Evolutionary conservation across 2,888 invertebrate species (phyloP), one percentile per base, ranked within the genome.

Genomic region (Papilio protenor): DNA sequence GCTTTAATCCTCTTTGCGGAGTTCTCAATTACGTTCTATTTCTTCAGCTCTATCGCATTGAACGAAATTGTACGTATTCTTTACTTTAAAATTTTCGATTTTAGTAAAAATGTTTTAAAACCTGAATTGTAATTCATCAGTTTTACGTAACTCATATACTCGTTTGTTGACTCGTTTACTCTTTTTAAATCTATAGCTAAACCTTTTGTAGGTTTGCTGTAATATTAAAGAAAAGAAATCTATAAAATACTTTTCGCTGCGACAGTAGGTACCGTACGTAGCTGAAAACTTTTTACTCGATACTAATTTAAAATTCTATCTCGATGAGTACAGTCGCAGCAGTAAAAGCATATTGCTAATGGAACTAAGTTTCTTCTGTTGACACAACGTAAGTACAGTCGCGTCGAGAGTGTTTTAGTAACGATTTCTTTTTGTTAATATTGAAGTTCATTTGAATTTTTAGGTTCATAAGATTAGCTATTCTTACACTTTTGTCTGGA

Each of bases 301-400:
- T 45, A 45, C 66, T 40, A n/a, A 66, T 66, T 66, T 66, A 66
- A 66, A 66, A 66, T 66, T 66, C 66, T 45, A 66, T 66, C 45
- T n/a, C 40, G n/a, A 21, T 21, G 3, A 40, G 64, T 64, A 64
- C 64, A 64, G 66, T 66, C 66, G 66, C 11, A 8, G 18, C 40
- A 18, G 64, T 64, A 64, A 64, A 66, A 66, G n/a, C 40, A n/a
- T 66, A 66, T 45, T 66, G 66, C 66, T 66, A 66, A 66, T 66
- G 66, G 66, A 66, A 66, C 40, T 66, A n/a, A 66, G 18, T 40
- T 40, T 6, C 33, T 64, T 33, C n/a, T 33, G 64, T 3, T 12
- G 27, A n/a, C 66, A 66, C 66, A 66, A 21, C 66, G 66, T 45
- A 66, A 66, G 66, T 40, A 66, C 66, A n/a, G 66, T 66, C 66